phyloP scores from a whole-genome alignment of 2,113 vertebrate species.

The Chlorodrepanis virens region DNA sequence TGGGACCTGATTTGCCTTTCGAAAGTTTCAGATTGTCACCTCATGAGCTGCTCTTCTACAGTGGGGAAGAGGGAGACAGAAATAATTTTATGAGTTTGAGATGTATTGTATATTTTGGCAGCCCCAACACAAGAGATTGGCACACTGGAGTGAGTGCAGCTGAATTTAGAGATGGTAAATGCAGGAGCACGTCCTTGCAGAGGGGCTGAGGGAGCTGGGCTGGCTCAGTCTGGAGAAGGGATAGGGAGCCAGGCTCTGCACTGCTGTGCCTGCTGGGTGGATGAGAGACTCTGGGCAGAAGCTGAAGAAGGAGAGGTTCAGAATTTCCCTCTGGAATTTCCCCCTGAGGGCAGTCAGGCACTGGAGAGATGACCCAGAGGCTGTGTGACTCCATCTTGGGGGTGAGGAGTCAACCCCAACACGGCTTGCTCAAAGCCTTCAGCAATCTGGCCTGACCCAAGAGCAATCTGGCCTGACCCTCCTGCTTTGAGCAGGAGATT shows the following conservation, averaged over 20 bases:
- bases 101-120: not conserved
- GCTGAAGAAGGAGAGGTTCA: not conserved
- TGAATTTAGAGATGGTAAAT: not conserved
- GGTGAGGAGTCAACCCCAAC: accelerated
- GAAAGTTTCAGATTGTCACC: not conserved
- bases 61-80: not conserved
- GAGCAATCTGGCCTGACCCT: not conserved
- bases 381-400: not conserved
- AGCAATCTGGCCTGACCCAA: not conserved
- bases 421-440: not conserved
- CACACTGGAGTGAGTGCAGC: not conserved
- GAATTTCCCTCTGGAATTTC: not conserved
- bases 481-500: not conserved
- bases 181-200: not conserved
- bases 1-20: not conserved
- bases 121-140: not conserved
- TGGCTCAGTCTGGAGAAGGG: not conserved
- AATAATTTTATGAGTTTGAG: not conserved
- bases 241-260: not conserved
- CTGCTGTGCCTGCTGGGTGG: not conserved
- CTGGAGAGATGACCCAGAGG: not conserved
- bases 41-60: not conserved
- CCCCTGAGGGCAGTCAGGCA: not conserved
- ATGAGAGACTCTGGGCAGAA: not conserved
- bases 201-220: not conserved